Evolutionary conservation across 2,888 invertebrate species (phyloP), one percentile per base, ranked within the genome.

Genomic region (Euzophera pinguis): DNA sequence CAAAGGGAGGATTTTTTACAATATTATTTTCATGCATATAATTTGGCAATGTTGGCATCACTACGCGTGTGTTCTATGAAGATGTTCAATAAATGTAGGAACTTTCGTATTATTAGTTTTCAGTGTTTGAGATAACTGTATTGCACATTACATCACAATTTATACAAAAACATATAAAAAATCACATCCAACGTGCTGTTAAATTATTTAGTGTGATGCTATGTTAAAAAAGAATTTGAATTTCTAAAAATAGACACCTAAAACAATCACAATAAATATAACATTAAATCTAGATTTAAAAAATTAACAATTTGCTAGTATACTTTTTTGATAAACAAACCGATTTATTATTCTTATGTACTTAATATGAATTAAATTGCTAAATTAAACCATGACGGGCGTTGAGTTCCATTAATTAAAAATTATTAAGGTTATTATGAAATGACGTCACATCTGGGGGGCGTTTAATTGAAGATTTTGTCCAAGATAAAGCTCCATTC

Each of bases 181-280:
- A 69, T 70, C 64, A 73, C 71, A 67, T 67, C 22, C 55, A 59
- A 66, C 60, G 75, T 80, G 78, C 72, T 65, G 62, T 60, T 66
- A 65, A 65, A 65, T 42, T 43, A 58, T 60, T 73, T 61, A 68
- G 55, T 71, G 78, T 82, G 75, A 81, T 80, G 70, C 64, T 62
- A 39, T 60, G 54, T 63, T 72, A 67, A 58, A 65, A 60, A 59
- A 52, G 14, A 43, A 61, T 57, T 59, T 67, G 67, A 74, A 63
- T 60, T 64, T 59, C 60, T 53, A 56, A 69, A 75, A 73, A 75
- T 71, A 78, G 68, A 69, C 79, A 79, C 76, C 75, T 76, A 74
- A 59, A 61, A 67, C 55, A 60, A 62, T 56, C 62, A 60, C 63
- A 67, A 65, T 65, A 67, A 67, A 64, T 66, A 58, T 54, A 64